A percentile compares a stretch with the other conserved stretches of the same genome.
Evolutionary conservation across 2,888 invertebrate genomes (phyloP).

Genomic region (Rapana venosa): DNA sequence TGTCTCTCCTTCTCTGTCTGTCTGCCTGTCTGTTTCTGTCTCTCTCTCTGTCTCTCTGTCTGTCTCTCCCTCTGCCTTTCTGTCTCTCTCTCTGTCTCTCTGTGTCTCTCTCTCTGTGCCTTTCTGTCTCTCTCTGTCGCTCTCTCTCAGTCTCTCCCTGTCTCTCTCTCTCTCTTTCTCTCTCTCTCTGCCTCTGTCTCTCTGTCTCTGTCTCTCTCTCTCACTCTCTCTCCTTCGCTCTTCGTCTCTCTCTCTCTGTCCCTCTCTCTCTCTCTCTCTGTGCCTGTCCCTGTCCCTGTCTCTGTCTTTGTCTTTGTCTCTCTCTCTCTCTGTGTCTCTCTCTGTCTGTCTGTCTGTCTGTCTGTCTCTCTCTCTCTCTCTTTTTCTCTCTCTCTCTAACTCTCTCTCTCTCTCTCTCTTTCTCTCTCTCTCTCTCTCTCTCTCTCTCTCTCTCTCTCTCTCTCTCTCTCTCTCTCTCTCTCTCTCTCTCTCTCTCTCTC

Average conservation of each 20-base stretch:
- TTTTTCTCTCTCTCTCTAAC: constrained; percentile 1
- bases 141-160: not conserved
- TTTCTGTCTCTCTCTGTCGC: not conserved
- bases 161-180: not conserved
- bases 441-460: too few relatives aligned
- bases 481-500: not conserved
- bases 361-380: not conserved
- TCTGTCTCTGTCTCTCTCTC: not conserved
- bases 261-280: not conserved
- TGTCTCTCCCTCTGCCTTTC: too few relatives aligned
- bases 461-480: too few relatives aligned
- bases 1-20: not conserved
- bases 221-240: too few relatives aligned
- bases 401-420: too few relatives aligned
- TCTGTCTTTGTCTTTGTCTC: not conserved
- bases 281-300: not conserved
- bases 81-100: not conserved
- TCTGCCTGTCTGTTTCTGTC: not conserved
- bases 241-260: not conserved
- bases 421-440: not conserved
- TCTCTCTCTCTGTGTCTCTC: too few relatives aligned
- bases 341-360: too few relatives aligned
- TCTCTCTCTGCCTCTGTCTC: too few relatives aligned
- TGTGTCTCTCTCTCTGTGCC: too few relatives aligned
- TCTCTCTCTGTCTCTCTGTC: not conserved